Evolutionary conservation across 2,888 invertebrate genomes (phyloP).

Genomic region (Elmis aenea): DNA sequence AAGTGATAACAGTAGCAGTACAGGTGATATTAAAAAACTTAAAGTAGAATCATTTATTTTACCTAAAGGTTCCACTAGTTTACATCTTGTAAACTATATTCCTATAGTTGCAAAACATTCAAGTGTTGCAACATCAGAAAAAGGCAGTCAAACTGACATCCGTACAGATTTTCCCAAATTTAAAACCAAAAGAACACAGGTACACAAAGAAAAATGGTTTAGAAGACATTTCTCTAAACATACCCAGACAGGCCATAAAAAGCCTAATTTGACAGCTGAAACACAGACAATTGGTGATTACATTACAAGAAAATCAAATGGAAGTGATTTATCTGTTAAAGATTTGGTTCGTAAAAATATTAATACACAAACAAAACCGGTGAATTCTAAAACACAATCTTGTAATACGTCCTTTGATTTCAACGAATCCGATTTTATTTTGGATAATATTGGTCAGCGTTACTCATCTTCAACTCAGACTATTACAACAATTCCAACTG

Average conservation of each 20-base stretch:
- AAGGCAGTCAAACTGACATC: conserved; percentile 33
- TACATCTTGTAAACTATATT: conserved; percentile 18
- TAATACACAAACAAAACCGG: conserved; percentile 31
- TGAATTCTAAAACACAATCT: conserved; percentile 33
- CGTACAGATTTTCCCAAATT: conserved; percentile 22
- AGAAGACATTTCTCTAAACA: conserved; percentile 14
- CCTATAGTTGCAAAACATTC: conserved; percentile 11
- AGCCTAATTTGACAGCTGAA: no score
- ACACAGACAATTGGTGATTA: conserved; percentile 46
- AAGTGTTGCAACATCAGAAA: conserved; percentile 24
- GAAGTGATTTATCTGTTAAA: conserved; percentile 7
- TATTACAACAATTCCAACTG: conserved; percentile 15
- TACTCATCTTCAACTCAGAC: conserved; percentile 41
- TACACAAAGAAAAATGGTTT: conserved; percentile 12
- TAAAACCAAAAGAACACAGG: conserved; percentile 31
- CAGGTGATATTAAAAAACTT: conserved; percentile 10
- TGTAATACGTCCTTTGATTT: conserved; percentile 40
- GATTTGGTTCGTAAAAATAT: conserved; percentile 23
- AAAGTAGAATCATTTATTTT: conserved; percentile 21
- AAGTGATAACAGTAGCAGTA: conserved; percentile 18
- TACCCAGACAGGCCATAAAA: no score
- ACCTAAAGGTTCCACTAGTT: conserved; percentile 26
- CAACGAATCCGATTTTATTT: conserved; percentile 30
- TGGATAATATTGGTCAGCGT: conserved; percentile 25
- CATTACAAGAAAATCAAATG: conserved; percentile 27